phyloP scores from a whole-genome alignment of 2,888 invertebrate genomes.

The Penaeus monodon region DNA sequence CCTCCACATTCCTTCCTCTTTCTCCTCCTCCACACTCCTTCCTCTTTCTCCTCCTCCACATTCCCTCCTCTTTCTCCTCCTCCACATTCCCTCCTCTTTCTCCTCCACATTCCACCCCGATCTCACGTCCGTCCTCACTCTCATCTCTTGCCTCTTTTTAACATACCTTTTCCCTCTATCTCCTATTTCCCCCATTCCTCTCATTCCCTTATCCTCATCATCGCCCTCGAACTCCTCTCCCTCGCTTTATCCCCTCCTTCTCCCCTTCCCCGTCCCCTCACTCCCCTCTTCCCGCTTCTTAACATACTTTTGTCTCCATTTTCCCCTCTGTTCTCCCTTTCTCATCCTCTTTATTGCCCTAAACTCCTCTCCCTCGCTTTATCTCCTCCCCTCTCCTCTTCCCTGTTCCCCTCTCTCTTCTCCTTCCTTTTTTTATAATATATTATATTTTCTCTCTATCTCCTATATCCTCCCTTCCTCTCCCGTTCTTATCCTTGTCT shows the following conservation, averaged over 20 bases:
- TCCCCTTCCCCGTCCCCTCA: too few relatives aligned
- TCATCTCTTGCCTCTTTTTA: conserved; percentile 15
- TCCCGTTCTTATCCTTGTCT: neutral
- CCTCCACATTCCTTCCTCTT: neutral
- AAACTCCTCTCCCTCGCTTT: too few relatives aligned
- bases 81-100: neutral
- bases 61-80: neutral
- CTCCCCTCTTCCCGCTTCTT: too few relatives aligned
- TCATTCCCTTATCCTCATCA: conserved; percentile 11
- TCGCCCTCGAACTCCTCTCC: neutral
- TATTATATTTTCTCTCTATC: neutral
- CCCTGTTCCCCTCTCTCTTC: neutral
- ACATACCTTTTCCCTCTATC: neutral
- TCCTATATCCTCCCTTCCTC: too few relatives aligned
- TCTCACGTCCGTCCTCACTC: neutral
- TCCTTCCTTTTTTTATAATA: too few relatives aligned
- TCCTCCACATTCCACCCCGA: neutral
- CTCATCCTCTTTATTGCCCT: neutral
- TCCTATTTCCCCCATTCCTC: conserved; percentile 5
- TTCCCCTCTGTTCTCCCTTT: neutral
- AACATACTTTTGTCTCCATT: too few relatives aligned
- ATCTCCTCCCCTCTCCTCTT: neutral
- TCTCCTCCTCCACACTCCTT: neutral
- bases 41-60: neutral
- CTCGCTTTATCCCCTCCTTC: too few relatives aligned